Evolutionary conservation across 2,888 invertebrate species (phyloP), one percentile per base, ranked within the genome.

Genomic region (Meteorus colon): DNA sequence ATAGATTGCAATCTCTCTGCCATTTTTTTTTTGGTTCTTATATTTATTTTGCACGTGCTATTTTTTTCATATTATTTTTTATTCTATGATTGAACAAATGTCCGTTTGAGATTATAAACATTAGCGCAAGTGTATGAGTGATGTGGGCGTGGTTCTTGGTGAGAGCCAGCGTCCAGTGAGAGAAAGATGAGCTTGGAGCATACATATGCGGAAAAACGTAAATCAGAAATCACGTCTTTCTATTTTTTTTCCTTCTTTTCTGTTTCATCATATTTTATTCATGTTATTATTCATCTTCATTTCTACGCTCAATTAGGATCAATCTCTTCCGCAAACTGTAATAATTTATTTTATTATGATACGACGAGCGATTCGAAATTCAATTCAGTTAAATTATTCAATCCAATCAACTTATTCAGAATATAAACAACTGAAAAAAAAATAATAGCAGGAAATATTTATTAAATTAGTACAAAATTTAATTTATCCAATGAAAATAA

Each of bases 131-230:
- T 55, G 19, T 19, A 55, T 19, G 10, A 19, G 16, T 1, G 6
- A 24, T 12, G 31, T 37, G 65, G 65, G 65, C 65, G 65, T 65
- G 65, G 65, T 34, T n/a, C n/a, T 31, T 1, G 65, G 37, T 65
- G 65, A 65, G 62, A 62, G 62, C 62, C 62, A 31, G 62, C 19
- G 19, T 16, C 8, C 55, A 55, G 10, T 24, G 3, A 19, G n/a
- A 55, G 55, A 55, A 19, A 55, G 55, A 55, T 55, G 55, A 3
- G 55, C 55, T 24, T 55, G 19, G n/a, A n/a, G 6, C 2, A 45
- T 45, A 48, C 6, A 48, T 48, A n/a, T 48, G 6, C 55, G 55
- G 55, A 5, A 55, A 55, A 55, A 55, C 55, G 55, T 55, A 55
- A 55, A 55, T 55, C 55, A 55, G 55, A 55, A 55, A 55, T n/a